These are phyloP conservation scores for Sebastes hubbsi DNA, from an alignment of 2,797 vertebrate species.

Conservation along the genomic window DNA sequence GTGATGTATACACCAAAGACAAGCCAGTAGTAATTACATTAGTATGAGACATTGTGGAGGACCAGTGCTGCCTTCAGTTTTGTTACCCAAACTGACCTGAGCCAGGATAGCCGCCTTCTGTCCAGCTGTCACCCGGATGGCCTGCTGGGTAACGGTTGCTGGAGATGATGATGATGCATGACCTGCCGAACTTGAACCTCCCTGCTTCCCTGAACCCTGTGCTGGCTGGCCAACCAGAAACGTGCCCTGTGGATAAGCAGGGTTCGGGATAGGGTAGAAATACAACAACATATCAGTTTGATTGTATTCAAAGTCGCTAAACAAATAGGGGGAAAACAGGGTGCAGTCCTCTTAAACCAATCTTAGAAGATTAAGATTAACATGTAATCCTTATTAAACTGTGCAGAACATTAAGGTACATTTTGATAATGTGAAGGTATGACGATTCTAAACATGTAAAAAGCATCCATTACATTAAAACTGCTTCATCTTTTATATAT, in stretches of 20 bases:
- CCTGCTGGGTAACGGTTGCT: conserved; percentile 87
- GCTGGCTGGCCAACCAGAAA: conserved; percentile 97
- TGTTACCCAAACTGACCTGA: conserved; percentile 83
- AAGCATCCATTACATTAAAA: neutral
- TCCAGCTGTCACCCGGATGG: conserved; percentile 93
- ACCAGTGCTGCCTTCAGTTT: neutral
- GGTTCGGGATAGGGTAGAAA: neutral
- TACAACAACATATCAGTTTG: neutral
- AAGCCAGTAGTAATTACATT: neutral
- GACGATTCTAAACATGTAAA: neutral
- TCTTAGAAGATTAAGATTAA: neutral
- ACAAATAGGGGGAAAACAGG: neutral
- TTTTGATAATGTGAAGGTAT: neutral
- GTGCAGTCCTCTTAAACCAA: neutral
- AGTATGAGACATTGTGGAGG: neutral
- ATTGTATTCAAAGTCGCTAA: neutral
- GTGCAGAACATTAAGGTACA: neutral
- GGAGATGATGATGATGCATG: conserved; percentile 86
- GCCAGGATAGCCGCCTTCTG: conserved; percentile 96
- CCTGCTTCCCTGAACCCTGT: conserved; percentile 90
- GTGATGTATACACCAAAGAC: neutral
- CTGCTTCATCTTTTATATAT: neutral
- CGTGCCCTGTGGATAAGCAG: conserved; percentile 84
- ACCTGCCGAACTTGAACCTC: conserved; percentile 80
- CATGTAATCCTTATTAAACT: neutral